Evolutionary conservation across 2,113 vertebrate genomes (phyloP), one percentile per base, ranked within the genome.

Genomic region (Elgaria multicarinata): DNA sequence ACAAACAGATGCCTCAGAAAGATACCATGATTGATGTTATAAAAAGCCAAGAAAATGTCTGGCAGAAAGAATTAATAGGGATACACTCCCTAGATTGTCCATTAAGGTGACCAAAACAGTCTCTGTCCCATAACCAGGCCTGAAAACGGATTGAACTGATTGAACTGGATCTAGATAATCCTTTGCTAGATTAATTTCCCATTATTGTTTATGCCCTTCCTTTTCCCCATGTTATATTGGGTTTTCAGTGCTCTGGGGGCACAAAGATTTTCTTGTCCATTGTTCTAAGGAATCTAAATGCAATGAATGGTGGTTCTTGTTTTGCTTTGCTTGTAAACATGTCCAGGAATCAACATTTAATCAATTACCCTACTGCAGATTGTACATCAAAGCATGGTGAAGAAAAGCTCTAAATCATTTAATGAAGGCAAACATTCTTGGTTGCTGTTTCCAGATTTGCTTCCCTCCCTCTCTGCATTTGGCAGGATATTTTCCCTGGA

Each of bases 321-420:
- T 39, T 81, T 36, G 79, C 36, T 82, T 55, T 55, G 16, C 16
- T 39, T 36, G 55, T 83, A 31, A 72, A 85, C 31, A 1, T 18
- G 46, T 20, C 10, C 81, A 44, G 13, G 64, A n/a, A 58, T 55
- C 39, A 83, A 85, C 36, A 3, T 42, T 75, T 46, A 31, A 81
- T 81, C 46, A 50, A 36, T 74, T 74, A 90, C 77, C 6, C 1
- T 71, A 24, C 53, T 39, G 39, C 50, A 81, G 76, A 86, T 74
- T 46, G 36, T 62, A 58, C 39, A 80, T 86, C 39, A 90, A 79
- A 85, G 82, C 39, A 46, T 71, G 64, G 18, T 85, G 83, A 78
- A 79, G 53, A 80, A 72, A 72, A 85, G 44, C 72, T 83, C 33
- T 89, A 89, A 83, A 66, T 69, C 88, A 89, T 85, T 85, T 36